phyloP scores from a whole-genome alignment of 1,140 invertebrate genomes.

The Phymorhynchus buccinoides region DNA sequence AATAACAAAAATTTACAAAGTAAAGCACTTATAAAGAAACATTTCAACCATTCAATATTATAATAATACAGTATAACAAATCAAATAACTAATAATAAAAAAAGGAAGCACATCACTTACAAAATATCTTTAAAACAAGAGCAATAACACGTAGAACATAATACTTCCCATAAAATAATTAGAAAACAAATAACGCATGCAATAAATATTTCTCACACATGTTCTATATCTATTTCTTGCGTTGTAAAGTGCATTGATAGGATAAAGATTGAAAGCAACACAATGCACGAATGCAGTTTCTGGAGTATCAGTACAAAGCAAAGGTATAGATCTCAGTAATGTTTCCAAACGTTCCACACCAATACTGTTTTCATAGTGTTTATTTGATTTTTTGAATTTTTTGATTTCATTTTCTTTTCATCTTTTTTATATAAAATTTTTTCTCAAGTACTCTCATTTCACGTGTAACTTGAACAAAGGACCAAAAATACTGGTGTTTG shows the following conservation, averaged over 20 bases:
- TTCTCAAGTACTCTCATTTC: no score
- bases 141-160: not conserved
- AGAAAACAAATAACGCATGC: not conserved
- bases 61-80: no score
- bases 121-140: not conserved
- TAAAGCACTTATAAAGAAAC: no score
- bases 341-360: not conserved
- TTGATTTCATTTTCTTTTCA: not conserved
- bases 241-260: not conserved
- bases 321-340: conserved; percentile 27
- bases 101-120: no score
- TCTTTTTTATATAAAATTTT: not conserved
- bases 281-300: conserved; percentile 5
- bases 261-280: not conserved
- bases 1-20: no score
- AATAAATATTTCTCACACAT: not conserved
- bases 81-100: no score
- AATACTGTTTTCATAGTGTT: not conserved
- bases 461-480: no score
- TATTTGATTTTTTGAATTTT: not conserved
- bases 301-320: not conserved
- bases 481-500: conserved; percentile 20
- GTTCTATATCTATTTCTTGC: not conserved
- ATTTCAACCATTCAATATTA: no score
- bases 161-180: not conserved